Percentiles rank a stretch among this genome's conserved stretches.
These are phyloP conservation scores for Rhincodon typus DNA, from an alignment of 2,797 vertebrate genomes.

Conservation along the genomic window DNA sequence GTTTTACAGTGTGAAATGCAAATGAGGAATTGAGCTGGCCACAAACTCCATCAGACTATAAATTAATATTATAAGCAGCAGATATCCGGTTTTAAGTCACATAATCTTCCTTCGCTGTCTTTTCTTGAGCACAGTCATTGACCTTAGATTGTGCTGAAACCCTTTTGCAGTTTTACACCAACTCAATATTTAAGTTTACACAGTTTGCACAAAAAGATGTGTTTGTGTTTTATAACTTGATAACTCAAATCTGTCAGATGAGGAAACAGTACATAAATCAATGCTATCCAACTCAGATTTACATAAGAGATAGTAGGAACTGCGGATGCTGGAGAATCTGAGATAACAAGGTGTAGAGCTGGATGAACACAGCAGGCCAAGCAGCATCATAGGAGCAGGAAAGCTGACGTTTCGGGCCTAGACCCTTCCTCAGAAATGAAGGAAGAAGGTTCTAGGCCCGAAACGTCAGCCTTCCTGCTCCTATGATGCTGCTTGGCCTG, in stretches of 20 bases:
- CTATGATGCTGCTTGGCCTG: no score
- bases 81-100: neutral
- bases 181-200: neutral
- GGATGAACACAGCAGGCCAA: no score
- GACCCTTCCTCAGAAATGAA: no score
- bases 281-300: neutral
- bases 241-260: neutral
- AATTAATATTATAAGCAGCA: neutral
- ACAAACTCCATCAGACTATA: neutral
- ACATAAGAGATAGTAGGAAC: no score
- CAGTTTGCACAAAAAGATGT: neutral
- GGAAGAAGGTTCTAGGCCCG: no score
- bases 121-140: neutral
- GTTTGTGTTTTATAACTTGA: neutral
- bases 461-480: no score
- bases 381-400: no score
- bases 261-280: neutral
- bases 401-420: no score
- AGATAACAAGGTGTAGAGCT: no score
- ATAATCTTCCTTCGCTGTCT: neutral
- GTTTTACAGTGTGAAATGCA: neutral
- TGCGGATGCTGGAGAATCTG: no score
- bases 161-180: neutral
- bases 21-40: neutral
- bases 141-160: neutral